A percentile compares a stretch with the other conserved stretches of the same genome.
phyloP scores from a whole-genome alignment of 2,888 invertebrate genomes.

The Dryomyza anilis region DNA sequence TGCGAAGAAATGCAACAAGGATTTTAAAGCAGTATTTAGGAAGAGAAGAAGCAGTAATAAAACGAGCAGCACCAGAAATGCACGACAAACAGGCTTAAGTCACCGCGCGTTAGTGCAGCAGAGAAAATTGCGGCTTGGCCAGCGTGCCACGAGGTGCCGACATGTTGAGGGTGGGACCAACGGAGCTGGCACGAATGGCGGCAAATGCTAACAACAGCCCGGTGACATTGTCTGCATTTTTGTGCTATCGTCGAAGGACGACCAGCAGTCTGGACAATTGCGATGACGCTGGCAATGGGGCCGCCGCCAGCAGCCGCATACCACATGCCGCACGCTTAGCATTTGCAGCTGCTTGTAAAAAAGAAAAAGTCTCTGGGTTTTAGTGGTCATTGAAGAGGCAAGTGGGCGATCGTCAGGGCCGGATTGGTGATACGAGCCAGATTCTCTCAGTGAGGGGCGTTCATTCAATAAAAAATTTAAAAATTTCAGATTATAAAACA shows the following conservation, averaged over 20 bases:
- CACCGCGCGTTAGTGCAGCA: background rate
- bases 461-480: no score
- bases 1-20: background rate
- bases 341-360: no score
- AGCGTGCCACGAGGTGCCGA: background rate
- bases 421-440: no score
- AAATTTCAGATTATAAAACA: no score
- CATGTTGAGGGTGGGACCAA: background rate
- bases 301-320: background rate
- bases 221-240: conserved; percentile 13
- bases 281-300: background rate
- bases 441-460: no score
- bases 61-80: background rate
- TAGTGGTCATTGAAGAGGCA: conserved; percentile 8
- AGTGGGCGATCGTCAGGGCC: no score
- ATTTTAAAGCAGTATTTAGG: background rate
- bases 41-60: background rate
- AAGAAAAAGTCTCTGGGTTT: conserved; percentile 14
- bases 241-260: background rate
- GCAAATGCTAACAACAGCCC: background rate
- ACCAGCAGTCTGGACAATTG: background rate
- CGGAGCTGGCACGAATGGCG: background rate
- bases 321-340: background rate
- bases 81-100: conserved; percentile 4
- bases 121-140: background rate